Percentiles rank a stretch among this genome's conserved stretches.
Evolutionary conservation across 2,888 invertebrate genomes (phyloP).

Genomic region (Piscicola geometra): DNA sequence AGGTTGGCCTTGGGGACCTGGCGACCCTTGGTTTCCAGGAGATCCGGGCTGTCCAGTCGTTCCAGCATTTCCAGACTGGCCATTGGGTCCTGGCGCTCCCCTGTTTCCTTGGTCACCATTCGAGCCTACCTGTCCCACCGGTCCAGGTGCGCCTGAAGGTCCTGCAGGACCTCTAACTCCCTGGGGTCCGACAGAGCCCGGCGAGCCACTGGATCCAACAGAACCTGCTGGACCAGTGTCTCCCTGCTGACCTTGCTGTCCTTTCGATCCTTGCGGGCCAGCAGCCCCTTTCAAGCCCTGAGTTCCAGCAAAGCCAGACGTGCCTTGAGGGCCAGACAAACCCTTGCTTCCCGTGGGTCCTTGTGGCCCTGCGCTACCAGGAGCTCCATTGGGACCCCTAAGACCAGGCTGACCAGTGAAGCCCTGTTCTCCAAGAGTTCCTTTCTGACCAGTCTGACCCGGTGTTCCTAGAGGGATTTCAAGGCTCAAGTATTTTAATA

Average conservation of each 20-base stretch:
- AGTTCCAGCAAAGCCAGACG: background rate
- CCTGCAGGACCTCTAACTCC: constrained; percentile 37
- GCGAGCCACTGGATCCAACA: constrained; percentile 30
- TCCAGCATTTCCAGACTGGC: constrained; percentile 28
- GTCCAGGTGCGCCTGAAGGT: constrained; percentile 30
- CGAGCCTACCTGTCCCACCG: constrained; percentile 33
- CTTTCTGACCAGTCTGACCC: constrained; percentile 18
- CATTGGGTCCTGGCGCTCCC: constrained; percentile 34
- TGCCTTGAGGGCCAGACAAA: background rate
- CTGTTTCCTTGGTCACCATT: constrained; percentile 26
- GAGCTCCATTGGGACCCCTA: background rate
- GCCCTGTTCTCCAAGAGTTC: constrained; percentile 1
- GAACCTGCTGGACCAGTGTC: constrained; percentile 30
- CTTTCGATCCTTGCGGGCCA: constrained; percentile 30
- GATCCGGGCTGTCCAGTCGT: constrained; percentile 25
- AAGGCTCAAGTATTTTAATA: background rate
- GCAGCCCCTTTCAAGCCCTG: constrained; percentile 2
- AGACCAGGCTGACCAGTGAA: background rate
- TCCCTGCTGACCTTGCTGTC: constrained; percentile 30
- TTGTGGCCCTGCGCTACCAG: background rate
- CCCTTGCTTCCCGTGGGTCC: constrained; percentile 18
- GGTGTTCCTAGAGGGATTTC: background rate
- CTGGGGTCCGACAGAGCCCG: constrained; percentile 30
- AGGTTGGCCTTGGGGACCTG: constrained; percentile 37
- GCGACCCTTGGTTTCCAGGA: constrained; percentile 32